These are phyloP conservation scores for Mus musculus DNA, from an alignment of 2,113 vertebrate genomes.

Conservation along the genomic window GRCm39 chr3:117556001-117556500, in stretches of 20 bases:
- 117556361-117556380: background rate
- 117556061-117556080: background rate
- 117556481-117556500: too few relatives aligned
- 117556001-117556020: background rate
- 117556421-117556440: constrained; percentile 12
- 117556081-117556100: background rate
- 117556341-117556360: background rate
- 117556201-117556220: background rate
- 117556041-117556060: background rate
- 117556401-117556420: background rate
- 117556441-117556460: background rate
- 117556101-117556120: background rate
- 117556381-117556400: background rate
- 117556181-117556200: background rate
- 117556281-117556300: background rate
- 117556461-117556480: background rate
- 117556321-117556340: background rate
- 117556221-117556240: background rate
- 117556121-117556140: background rate
- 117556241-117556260: background rate
- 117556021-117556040: background rate
- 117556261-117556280: background rate
- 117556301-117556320: background rate
- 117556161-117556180: background rate
- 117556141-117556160: background rate